Base-by-base conservation (phyloP, 2,888 invertebrate genomes). In the Parnassius mnemosyne region DNA sequence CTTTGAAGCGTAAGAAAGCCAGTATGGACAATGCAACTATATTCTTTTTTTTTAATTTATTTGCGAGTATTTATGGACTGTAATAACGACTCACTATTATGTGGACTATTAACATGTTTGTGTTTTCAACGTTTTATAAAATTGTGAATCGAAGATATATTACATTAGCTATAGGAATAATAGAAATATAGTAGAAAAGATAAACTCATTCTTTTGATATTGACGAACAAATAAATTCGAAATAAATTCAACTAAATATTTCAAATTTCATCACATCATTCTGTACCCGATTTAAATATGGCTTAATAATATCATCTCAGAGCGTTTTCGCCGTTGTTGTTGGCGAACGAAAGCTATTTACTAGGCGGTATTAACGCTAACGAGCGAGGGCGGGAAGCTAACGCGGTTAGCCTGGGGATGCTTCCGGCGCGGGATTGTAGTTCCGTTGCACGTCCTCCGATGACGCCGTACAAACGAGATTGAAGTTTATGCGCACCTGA, bases 381-480 rank as follows among this genome's bases (percentile, higher is more conserved):
- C 69, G 69, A 64, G 66, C 69, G 66, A 63, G 63, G 56, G 64
- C 61, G 61, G 65, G 56, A 16, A 63, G 56, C 68, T 79, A 83
- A 84, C 70, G 70, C 73, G 75, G 78, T 84, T 83, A 81, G 75
- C 70, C 57, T 64, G 68, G 70, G 68, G 67, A 63, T 63, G 65
- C 77, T 77, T 87, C 85, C 87, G 80, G 70, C 73, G 68, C 78
- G 80, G 79, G 80, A 87, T 87, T 84, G 82, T 83, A 78, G 81
- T 83, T 82, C 84, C 84, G 81, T 68, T 72, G 67, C 75, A 71
- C 69, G 59, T 68, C 74, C 78, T 69, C 66, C 67, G 62, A 53
- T 25, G 47, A 52, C 11, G 12, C 41, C 34, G 16, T 34, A 52
- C 56, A 20, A 25, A 53, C 60, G 56, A 63, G 43, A 60, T 56